Conservation (phyloP, 2,113 vertebrate species). For the Saguinus imperator region DNA sequence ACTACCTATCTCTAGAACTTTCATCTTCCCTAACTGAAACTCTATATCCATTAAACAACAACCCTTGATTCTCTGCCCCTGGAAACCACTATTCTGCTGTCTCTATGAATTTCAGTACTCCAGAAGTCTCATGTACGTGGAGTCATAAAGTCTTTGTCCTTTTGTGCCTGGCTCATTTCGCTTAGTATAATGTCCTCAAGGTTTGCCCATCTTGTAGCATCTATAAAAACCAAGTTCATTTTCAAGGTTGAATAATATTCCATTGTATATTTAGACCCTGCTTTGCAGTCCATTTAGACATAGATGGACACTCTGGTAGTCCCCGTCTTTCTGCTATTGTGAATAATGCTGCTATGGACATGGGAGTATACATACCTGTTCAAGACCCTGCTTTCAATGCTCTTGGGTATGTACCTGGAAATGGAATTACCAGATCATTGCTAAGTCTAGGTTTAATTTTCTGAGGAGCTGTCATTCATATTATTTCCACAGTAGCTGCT, state of each 20-base stretch:
- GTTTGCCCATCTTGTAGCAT: neutral
- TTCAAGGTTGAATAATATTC: neutral
- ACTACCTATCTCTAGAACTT: too few species aligned
- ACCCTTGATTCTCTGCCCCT: neutral
- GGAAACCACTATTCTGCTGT: too few species aligned
- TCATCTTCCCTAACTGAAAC: neutral
- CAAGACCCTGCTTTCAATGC: neutral
- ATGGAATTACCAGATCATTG: neutral
- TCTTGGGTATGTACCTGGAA: neutral
- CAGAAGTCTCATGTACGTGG: too few species aligned
- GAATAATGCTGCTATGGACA: neutral
- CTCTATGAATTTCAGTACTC: neutral
- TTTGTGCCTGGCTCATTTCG: neutral
- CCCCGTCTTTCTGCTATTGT: too few species aligned
- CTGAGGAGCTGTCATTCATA: neutral
- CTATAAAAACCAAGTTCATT: neutral
- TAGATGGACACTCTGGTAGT: too few species aligned
- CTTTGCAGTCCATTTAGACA: neutral
- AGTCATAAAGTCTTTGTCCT: neutral
- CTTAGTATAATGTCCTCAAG: neutral
- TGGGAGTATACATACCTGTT: neutral
- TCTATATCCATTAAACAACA: neutral
- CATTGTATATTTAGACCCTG: rapidly evolving
- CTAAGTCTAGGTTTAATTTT: neutral
- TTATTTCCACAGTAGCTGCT: rapidly evolving